Evolutionary conservation across 1,140 invertebrate species (phyloP).

Genomic region (Rhyacophila brunnea): DNA sequence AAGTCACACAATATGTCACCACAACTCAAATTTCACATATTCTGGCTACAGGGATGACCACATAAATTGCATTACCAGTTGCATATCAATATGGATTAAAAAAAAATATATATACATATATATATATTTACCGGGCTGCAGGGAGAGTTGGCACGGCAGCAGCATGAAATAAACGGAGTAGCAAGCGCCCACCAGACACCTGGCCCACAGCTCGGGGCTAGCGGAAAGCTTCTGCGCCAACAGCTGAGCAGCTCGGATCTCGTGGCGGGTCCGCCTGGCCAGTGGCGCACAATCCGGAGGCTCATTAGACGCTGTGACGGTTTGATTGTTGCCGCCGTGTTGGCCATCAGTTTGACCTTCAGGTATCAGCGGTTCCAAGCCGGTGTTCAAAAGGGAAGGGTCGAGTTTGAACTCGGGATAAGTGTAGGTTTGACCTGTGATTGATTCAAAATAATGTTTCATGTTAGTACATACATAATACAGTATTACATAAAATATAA

Average conservation of each 20-base stretch:
- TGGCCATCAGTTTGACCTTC: neutral
- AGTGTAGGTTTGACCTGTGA: slow-evolving; percentile 48
- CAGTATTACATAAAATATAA: too few species aligned
- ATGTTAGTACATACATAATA: too few species aligned
- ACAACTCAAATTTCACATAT: too few species aligned
- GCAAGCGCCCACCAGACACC: slow-evolving; percentile 82
- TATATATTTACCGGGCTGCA: slow-evolving; percentile 43
- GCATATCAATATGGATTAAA: too few species aligned
- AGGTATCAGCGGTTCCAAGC: slow-evolving; percentile 11
- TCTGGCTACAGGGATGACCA: too few species aligned
- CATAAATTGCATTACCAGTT: too few species aligned
- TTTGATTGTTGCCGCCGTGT: neutral
- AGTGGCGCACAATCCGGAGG: slow-evolving; percentile 79
- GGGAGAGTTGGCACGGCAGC: slow-evolving; percentile 67
- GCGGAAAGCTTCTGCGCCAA: slow-evolving; percentile 75
- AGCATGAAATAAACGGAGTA: slow-evolving; percentile 98
- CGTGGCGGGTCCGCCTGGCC: slow-evolving; percentile 90
- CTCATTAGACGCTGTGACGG: neutral
- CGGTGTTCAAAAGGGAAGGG: slow-evolving; percentile 43
- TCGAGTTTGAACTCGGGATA: slow-evolving; percentile 59
- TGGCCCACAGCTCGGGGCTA: slow-evolving; percentile 85
- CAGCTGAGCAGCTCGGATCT: slow-evolving; percentile 89
- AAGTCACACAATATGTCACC: too few species aligned
- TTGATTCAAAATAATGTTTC: too few species aligned
- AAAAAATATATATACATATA: neutral